A percentile compares a stretch with the other conserved stretches of the same genome.
phyloP scores from a whole-genome alignment of 2,888 invertebrate genomes.

The Apodemia mormo region DNA sequence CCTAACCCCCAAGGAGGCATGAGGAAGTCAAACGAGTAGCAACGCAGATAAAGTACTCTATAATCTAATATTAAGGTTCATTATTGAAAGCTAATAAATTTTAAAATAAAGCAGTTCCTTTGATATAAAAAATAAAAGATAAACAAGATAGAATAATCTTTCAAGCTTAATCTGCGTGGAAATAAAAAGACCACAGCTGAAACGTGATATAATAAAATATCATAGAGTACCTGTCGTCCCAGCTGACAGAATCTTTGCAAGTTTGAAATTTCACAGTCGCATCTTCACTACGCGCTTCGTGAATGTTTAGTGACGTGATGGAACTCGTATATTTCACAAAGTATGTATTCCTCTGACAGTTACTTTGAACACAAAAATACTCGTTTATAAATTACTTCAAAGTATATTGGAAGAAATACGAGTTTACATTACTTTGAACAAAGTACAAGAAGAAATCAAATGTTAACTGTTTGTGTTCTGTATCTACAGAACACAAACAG shows the following conservation, averaged over 20 bases:
- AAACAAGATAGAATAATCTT: background rate
- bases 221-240: background rate
- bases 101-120: too few species aligned
- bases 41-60: too few species aligned
- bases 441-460: background rate
- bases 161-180: background rate
- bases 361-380: conserved; percentile 1
- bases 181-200: background rate
- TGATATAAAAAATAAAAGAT: background rate
- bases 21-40: too few species aligned
- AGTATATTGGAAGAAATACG: background rate
- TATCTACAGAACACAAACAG: too few species aligned
- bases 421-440: background rate
- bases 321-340: background rate
- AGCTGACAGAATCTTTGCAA: conserved; percentile 3
- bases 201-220: background rate
- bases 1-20: too few species aligned
- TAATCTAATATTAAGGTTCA: too few species aligned
- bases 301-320: background rate
- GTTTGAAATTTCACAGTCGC: background rate
- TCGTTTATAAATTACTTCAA: background rate
- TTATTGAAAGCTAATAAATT: too few species aligned
- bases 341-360: background rate
- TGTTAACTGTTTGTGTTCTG: too few species aligned
- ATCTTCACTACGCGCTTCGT: background rate